These are phyloP conservation scores for Idaea straminata DNA, from an alignment of 2,888 invertebrate genomes.

Conservation along the genomic window DNA sequence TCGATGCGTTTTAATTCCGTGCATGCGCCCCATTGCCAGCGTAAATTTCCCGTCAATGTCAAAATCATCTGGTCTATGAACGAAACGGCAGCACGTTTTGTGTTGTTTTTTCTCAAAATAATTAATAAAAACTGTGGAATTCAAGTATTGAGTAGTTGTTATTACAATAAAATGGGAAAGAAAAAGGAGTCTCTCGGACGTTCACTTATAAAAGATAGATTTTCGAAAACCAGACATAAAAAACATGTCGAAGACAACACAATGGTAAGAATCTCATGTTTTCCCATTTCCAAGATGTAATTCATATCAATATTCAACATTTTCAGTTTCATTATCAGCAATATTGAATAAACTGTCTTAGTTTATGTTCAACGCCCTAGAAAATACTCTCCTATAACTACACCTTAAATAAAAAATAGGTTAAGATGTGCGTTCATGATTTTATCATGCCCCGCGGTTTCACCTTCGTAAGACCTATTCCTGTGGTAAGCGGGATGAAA, in stretches of 20 bases:
- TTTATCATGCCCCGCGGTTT: no score
- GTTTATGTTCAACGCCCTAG: not conserved
- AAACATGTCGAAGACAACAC: conserved; percentile 86
- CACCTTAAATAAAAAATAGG: not conserved
- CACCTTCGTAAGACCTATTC: no score
- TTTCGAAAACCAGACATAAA: conserved; percentile 81
- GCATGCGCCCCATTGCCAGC: no score
- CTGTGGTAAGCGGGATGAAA: no score
- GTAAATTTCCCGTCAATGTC: not conserved
- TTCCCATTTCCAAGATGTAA: conserved; percentile 8
- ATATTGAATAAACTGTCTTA: not conserved
- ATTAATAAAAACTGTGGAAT: not conserved
- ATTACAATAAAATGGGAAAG: conserved; percentile 82
- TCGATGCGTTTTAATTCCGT: not conserved
- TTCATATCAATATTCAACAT: not conserved
- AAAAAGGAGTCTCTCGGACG: conserved; percentile 85
- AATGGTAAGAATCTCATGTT: conserved; percentile 79
- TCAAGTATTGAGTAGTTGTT: not conserved
- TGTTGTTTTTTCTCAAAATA: not conserved
- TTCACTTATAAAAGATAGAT: conserved; percentile 87
- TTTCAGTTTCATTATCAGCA: not conserved
- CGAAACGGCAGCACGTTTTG: conserved; percentile 5
- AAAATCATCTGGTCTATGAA: not conserved
- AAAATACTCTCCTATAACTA: not conserved
- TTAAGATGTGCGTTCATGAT: not conserved